Base-by-base conservation (phyloP, 2,888 invertebrate species). In the Elaeidobius kamerunicus region DNA sequence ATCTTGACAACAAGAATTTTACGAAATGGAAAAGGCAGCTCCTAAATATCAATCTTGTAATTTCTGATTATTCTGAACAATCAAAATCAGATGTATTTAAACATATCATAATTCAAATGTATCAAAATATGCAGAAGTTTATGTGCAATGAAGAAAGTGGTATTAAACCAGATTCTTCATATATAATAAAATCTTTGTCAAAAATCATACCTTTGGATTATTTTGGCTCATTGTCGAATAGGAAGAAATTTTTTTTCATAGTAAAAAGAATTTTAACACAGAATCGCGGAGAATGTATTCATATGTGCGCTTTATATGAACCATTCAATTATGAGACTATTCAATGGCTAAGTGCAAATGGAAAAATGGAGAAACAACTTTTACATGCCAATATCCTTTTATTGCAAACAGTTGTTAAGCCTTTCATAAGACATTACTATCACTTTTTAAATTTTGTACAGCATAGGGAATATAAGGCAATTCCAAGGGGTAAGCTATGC, bases 181-280 rank as follows among this genome's bases (percentile, higher is more conserved):
- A n/a, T n/a, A 6, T 11, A 43, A 18, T 14, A 15, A 40, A 39
- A 40, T 40, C n/a, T 32, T 48, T 48, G 27, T 23, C 18, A 9
- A 38, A 2, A 27, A 30, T 52, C 35, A 52, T 52, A 16, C 44
- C 44, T 15, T 15, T 15, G 18, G 43, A 55, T 23, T 55, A 50
- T 46, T 55, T 46, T 41, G 55, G 55, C 18, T 42, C 36, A 14
- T 2, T 5, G 1, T 11, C n/a, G n/a, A 55, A 55, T 19, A 23
- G 42, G 20, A 50, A 34, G 30, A 30, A 23, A 12, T 19, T 55
- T 27, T 51, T 55, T 40, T 30, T 46, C 11, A 16, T 51, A 36
- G 36, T 55, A 9, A 46, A 46, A 14, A 40, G 51, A 15, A 55
- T 55, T 41, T 16, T 55, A 27, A 50, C 42, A 1, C 55, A 55